Base-by-base conservation (phyloP, 37 sponge, comb jelly and placozoan species). In the Theonella swinhoei region DNA sequence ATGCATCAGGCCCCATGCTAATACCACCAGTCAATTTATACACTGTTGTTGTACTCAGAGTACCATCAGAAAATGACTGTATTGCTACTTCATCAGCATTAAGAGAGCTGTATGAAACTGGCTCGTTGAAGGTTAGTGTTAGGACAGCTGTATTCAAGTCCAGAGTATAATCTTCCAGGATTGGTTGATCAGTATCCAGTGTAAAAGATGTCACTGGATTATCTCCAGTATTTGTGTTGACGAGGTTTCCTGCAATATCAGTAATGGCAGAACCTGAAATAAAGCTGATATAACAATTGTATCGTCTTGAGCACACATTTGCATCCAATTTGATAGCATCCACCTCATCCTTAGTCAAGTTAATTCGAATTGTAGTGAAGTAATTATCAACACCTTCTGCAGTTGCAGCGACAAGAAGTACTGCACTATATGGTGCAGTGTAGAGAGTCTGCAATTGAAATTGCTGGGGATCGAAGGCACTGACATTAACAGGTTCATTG, bases 111-210 rank as follows among this genome's bases (percentile, higher is more conserved):
- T 83, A 69, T 0, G 77, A 38, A 0, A 96, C 97, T 62, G 97
- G 90, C 71, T 96, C 91, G 84, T 63, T 90, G 79, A 96, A 96
- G 19, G 87, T 82, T 17, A 96, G 75, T 29, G 64, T 41, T 26
- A 96, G 29, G 2, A 41, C n/a, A 0, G 94, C 97, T 43, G 41
- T 64, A 39, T 96, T 86, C 70, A 94, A 28, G 66, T 96, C 94
- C 19, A 96, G 72, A 32, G 85, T 80, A 70, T 62, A 95, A 26
- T 69, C 74, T 36, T 84, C 87, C 23, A 95, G 68, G 24, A 75
- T 61, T 40, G 95, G 95, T 20, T 79, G 66, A 7, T 77, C 83
- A 2, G 43, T 43, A 47, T 95, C 95, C 36, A 91, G 79, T 3
- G 42, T 64, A 67, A 95, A 95, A 5, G 19, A 39, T 3, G 58